These are phyloP conservation scores for Syngnathus acus DNA, from an alignment of 2,797 vertebrate genomes.

Conservation along the genomic window DNA sequence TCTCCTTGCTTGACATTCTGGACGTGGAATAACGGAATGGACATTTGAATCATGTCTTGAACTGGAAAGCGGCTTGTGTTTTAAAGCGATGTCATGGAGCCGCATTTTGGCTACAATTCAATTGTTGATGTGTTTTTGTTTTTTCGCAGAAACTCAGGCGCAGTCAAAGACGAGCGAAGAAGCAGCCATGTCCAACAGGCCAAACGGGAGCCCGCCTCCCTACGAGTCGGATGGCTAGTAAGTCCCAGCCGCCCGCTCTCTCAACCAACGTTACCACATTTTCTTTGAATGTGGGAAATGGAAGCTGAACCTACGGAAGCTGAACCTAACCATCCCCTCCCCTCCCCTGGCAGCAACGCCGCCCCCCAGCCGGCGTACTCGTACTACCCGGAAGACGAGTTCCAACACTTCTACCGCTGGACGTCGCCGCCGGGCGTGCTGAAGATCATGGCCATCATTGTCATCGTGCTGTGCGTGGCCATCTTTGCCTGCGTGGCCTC, in stretches of 20 bases:
- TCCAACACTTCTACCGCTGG: slow-evolving; percentile 86
- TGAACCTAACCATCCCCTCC: not conserved
- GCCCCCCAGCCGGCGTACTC: slow-evolving; percentile 77
- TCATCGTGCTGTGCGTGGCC: slow-evolving; percentile 74
- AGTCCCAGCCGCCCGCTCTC: slow-evolving; percentile 48
- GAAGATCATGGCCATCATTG: slow-evolving; percentile 77
- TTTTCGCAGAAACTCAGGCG: not conserved
- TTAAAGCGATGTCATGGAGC: too few relatives aligned
- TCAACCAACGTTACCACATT: too few relatives aligned
- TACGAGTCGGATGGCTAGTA: slow-evolving; percentile 80
- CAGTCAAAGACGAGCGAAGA: slow-evolving; percentile 1
- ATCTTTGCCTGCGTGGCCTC: slow-evolving; percentile 88
- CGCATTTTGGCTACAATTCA: too few relatives aligned
- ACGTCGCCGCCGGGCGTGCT: slow-evolving; percentile 83
- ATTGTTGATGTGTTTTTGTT: not conserved
- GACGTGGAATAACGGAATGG: too few relatives aligned
- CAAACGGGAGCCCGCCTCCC: slow-evolving; percentile 83
- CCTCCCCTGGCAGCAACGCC: slow-evolving; percentile 27
- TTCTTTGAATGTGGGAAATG: too few relatives aligned
- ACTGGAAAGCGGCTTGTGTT: too few relatives aligned
- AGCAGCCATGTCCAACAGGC: slow-evolving; percentile 71
- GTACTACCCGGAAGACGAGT: slow-evolving; percentile 85
- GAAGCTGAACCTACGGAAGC: not conserved
- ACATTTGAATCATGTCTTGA: too few relatives aligned
- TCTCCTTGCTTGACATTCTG: too few relatives aligned